A percentile compares a stretch with the other conserved stretches of the same genome.
Evolutionary conservation across 1,140 invertebrate genomes (phyloP).

Genomic region (Lordiphosa collinella): DNA sequence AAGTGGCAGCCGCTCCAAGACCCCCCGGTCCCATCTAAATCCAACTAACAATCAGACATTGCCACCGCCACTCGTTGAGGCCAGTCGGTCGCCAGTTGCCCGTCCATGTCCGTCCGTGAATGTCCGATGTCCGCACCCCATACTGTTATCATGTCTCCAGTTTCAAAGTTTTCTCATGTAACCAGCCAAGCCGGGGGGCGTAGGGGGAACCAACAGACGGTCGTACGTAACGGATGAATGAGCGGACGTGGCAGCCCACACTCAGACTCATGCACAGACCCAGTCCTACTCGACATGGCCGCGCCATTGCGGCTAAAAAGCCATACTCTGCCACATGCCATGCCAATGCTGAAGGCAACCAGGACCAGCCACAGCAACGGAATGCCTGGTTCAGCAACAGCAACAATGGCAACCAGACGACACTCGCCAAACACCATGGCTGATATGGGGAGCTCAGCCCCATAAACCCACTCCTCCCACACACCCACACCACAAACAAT

Average conservation of each 20-base stretch:
- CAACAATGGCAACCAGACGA: constrained; percentile 57
- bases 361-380: constrained; percentile 47
- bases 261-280: constrained; percentile 19
- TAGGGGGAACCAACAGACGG: constrained; percentile 24
- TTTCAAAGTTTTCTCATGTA: constrained; percentile 78
- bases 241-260: constrained; percentile 57
- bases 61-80: constrained; percentile 64
- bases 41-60: constrained; percentile 74
- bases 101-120: constrained; percentile 42
- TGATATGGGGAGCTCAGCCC: constrained; percentile 46
- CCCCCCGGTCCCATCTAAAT: constrained; percentile 31
- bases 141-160: constrained; percentile 67
- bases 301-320: constrained; percentile 73
- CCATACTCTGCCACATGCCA: constrained; percentile 38
- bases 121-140: constrained; percentile 54
- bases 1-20: constrained; percentile 58
- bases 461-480: constrained; percentile 5
- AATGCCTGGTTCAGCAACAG: constrained; percentile 61
- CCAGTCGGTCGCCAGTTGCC: constrained; percentile 49
- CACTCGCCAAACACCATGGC: constrained; percentile 67
- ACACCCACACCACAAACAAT: constrained; percentile 50
- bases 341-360: too few species aligned
- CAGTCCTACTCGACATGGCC: constrained; percentile 19
- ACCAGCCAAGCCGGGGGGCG: constrained; percentile 30
- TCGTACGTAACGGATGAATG: constrained; percentile 66